Evolutionary conservation across 92 coral and sea anemone genomes (phyloP), one percentile per base, ranked within the genome.

Genomic region (Ricordea florida): DNA sequence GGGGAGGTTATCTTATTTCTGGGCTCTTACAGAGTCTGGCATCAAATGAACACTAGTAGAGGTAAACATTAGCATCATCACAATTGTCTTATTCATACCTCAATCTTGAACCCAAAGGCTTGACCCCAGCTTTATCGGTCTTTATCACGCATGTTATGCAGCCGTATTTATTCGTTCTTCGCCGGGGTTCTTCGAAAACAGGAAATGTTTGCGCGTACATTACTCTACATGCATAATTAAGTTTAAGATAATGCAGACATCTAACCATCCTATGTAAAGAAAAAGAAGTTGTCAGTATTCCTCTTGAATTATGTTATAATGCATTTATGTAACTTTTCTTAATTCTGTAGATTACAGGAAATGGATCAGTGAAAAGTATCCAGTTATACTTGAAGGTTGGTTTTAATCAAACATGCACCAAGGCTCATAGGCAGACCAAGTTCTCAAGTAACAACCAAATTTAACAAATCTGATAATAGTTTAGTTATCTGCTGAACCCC

Each of bases 21-120:
- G 26, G 97, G 92, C 6, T 80, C 98, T 0, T 93, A 83, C 63
- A 59, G 98, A 60, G 97, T 93, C 10, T 93, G 98, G 98, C 98
- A 91, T 37, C 86, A 87, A 61, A 93, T 93, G 98, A 93, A 93
- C 83, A 91, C 88, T 8, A 85, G 80, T 34, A 78, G 84, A 91
- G 98, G 98, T 94, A 78, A 15, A 5, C 26, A 31, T 7, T 38
- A 20, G 9, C 28, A 23, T 15, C 25, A 3, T 56, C 5, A 10
- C 8, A 47, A 14, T 9, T 47, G 23, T 3, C 2, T 10, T 6
- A 47, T 21, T 17, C 4, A 47, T 3, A 17, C 20, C 20, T 18
- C 27, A 11, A 1, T 5, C 16, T 9, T 15, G 6, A 10, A 25
- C 33, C 10, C 6, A 2, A 28, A 30, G 15, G 36, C 21, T 3